Evolutionary conservation across 2,113 vertebrate genomes (phyloP).

Genomic region (Typhlomys cinereus): DNA sequence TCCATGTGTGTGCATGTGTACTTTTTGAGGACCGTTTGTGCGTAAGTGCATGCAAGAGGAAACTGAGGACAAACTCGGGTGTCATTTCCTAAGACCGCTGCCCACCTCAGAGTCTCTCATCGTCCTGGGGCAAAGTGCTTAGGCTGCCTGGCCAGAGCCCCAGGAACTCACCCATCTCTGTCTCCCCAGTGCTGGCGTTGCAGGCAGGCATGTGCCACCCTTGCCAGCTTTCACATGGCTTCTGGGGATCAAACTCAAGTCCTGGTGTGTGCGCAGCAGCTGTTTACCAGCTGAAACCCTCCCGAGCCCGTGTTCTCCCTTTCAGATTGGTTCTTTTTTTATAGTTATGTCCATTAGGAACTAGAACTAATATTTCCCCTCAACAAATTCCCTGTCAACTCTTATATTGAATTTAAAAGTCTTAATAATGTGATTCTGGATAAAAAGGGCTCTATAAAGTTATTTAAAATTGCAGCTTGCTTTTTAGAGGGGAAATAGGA

Average conservation of each 20-base stretch:
- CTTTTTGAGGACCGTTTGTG: no score
- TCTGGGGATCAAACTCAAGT: neutral
- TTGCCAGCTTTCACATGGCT: neutral
- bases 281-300: neutral
- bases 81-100: neutral
- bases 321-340: neutral
- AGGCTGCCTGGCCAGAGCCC: neutral
- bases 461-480: neutral
- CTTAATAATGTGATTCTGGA: constrained; percentile 11
- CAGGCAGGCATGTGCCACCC: neutral
- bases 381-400: neutral
- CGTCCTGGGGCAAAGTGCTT: neutral
- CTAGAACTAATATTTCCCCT: neutral
- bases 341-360: neutral
- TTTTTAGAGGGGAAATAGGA: constrained; percentile 6
- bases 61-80: no score
- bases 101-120: neutral
- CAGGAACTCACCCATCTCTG: neutral
- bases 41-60: no score
- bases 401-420: constrained; percentile 1
- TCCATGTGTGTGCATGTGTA: neutral
- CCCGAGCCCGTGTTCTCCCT: no score
- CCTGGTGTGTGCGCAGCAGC: neutral
- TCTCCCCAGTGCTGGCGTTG: neutral
- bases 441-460: neutral